Evolutionary conservation across 1,140 invertebrate species (phyloP), one percentile per base, ranked within the genome.

Genomic region (Sitodiplosis mosellana): DNA sequence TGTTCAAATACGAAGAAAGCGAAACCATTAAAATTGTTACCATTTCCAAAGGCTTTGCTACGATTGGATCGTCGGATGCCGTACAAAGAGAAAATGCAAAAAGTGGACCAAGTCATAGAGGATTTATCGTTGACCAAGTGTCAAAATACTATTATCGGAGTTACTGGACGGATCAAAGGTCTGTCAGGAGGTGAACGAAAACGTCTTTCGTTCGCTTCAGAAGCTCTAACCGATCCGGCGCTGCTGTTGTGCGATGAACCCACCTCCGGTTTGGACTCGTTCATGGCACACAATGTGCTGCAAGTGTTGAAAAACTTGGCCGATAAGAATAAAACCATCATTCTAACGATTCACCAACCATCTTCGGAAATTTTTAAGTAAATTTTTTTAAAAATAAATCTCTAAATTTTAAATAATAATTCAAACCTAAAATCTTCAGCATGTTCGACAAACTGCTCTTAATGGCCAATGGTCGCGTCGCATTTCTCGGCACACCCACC

Each of bases 191-290:
- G 93, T 1, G 94, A 98, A 69, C 85, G 83, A 70, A 95, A 94
- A 63, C 73, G 93, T 53, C 66, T 98, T n/a, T 83, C 91, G 0
- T 95, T 97, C 66, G 93, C 91, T 22, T 87, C 88, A 1, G 93
- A 97, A 71, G 87, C 93, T 43, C 68, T 97, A 18, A 97, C 90
- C 0, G 84, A 97, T 69, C 93, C 94, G 2, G 82, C 88, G 1
- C 65, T 99, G 33, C 77, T 98, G 74, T 91, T 98, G 59, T 97
- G 92, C 64, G 94, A 99, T 61, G 94, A 98, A 60, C 92, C 93
- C 1, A 98, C 94, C 0, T 94, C 83, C 0, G 85, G 83, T 7
- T 64, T 88, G 42, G 85, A 88, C 60, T 85, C 84, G 0, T 87
- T 82, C 52, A 87, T 86, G 79, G 94, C 75, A 0, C 74, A 83